These are phyloP conservation scores for Malurus melanocephalus DNA, from an alignment of 2,113 vertebrate species.

Conservation along the genomic window DNA sequence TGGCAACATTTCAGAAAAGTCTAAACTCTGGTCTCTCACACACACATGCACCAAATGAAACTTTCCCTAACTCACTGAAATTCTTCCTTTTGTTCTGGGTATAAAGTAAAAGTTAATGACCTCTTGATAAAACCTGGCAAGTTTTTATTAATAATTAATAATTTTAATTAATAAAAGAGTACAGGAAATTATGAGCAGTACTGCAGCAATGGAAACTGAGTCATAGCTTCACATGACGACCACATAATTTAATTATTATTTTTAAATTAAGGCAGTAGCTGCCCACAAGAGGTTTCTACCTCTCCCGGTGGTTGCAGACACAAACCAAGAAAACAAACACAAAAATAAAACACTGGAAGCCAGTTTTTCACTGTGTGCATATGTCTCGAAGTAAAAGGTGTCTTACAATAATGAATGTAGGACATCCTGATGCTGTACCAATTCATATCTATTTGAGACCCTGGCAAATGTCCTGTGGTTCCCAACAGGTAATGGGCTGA, in stretches of 20 bases:
- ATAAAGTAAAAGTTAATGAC: neutral
- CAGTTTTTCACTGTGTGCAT: no score
- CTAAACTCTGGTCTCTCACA: neutral
- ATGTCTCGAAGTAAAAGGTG: no score
- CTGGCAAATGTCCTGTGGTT: no score
- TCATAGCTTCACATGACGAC: neutral
- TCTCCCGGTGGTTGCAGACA: neutral
- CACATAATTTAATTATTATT: neutral
- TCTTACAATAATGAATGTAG: no score
- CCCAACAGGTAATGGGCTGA: no score
- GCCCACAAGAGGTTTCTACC: neutral
- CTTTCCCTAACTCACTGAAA: neutral
- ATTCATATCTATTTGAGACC: no score
- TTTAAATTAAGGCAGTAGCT: neutral
- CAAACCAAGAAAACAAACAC: neutral
- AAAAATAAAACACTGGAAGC: no score
- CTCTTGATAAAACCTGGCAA: neutral
- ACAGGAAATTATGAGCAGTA: neutral
- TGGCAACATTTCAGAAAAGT: neutral
- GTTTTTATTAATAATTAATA: no score
- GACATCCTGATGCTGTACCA: no score
- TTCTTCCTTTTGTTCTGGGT: neutral
- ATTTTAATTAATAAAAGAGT: neutral
- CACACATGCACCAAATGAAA: neutral
- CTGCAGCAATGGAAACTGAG: neutral